Conservation (phyloP, 2,797 vertebrate species). For the Mionectes olivaceus region DNA sequence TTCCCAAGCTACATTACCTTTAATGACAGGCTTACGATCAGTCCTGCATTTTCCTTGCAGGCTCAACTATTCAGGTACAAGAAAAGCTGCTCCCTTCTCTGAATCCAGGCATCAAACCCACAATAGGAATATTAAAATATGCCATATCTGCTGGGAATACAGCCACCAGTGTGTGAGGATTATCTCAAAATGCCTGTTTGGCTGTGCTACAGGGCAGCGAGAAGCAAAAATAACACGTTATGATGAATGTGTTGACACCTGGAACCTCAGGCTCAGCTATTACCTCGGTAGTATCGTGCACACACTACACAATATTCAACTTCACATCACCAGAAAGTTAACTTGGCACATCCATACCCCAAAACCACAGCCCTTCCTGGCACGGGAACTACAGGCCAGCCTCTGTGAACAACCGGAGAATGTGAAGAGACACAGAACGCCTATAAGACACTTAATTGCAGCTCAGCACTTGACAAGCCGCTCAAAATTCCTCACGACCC, state of each 20-base stretch:
- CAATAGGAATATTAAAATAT: background rate
- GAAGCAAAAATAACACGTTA: background rate
- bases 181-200: background rate
- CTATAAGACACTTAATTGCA: background rate
- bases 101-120: background rate
- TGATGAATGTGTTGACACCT: background rate
- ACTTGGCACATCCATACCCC: background rate
- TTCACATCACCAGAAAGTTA: background rate
- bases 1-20: background rate
- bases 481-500: background rate
- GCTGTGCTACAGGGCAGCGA: accelerated
- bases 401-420: background rate
- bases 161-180: background rate
- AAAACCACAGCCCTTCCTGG: background rate
- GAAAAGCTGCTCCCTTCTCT: background rate
- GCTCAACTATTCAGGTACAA: background rate
- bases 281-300: accelerated
- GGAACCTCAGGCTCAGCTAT: background rate
- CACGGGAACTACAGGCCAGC: background rate
- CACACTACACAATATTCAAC: background rate
- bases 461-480: background rate
- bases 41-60: background rate
- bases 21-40: background rate
- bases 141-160: background rate
- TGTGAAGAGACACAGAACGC: background rate